Evolutionary conservation across 2,888 invertebrate genomes (phyloP), one percentile per base, ranked within the genome.

Genomic region (Hypena proboscidalis): DNA sequence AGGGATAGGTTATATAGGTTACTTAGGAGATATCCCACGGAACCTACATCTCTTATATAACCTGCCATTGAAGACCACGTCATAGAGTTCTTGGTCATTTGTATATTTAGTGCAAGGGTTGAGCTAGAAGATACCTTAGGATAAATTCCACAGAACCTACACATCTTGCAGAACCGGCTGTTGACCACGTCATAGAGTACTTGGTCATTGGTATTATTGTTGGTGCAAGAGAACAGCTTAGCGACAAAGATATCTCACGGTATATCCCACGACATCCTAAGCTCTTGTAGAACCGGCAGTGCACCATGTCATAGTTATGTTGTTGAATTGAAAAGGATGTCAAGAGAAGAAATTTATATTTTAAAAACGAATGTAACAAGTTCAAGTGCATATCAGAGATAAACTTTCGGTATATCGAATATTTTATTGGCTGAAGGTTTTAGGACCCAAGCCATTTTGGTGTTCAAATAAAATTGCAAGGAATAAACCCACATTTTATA

Each of bases 121-220:
- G 27, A 8, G 5, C 5, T 4, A 17, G 4, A 17, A 23, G 48
- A 44, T 46, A 47, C 44, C 36, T 29, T 14, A 10, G 29, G 27
- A 38, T 38, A 38, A 19, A 60, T 45, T 47, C 49, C 61, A 60
- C 49, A 40, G 42, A 42, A 52, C 49, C 5, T 17, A 56, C 40
- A 44, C 48, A 38, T 48, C 39, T 26, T 45, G 26, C 17, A 31
- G 21, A 64, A 64, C 65, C 65, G 53, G 61, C 29, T 60, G 13
- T 7, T 22, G 29, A 20, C 25, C 42, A 35, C 35, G 49, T 57
- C 64, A 56, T 37, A 59, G 36, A 43, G 19, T 60, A 40, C 19
- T 48, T 32, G 46, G 21, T 34, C 37, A 25, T n/a, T 25, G 15
- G 26, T 4, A 17, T 5, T 8, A 14, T 22, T 37, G 27, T 13